Evolutionary conservation across 2,113 vertebrate species (phyloP).

Genomic region (Catharus minimus): DNA sequence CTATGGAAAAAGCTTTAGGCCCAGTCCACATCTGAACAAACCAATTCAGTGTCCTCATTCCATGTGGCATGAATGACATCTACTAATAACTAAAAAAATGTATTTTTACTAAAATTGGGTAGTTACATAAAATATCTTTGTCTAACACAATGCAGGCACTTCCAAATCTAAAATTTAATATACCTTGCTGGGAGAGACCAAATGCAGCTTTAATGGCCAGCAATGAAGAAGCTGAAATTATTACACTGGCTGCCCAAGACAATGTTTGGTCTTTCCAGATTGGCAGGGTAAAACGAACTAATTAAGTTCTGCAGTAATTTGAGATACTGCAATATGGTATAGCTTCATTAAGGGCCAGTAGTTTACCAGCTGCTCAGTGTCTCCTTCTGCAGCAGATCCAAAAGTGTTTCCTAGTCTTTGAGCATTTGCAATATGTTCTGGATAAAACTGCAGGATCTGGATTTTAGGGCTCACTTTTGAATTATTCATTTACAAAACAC

Average conservation of each 20-base stretch:
- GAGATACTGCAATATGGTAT: constrained; percentile 33
- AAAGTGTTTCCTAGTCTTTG: not conserved
- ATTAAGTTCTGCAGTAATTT: constrained; percentile 58
- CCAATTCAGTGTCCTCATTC: not conserved
- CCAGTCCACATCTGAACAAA: not conserved
- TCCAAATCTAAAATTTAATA: not conserved
- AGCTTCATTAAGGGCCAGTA: constrained; percentile 54
- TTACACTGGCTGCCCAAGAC: constrained; percentile 25
- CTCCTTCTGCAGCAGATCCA: constrained; percentile 21
- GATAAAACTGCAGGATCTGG: constrained; percentile 51
- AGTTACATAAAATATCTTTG: not conserved
- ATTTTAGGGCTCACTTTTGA: constrained; percentile 41
- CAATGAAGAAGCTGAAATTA: constrained; percentile 6
- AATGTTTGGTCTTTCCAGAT: constrained; percentile 22
- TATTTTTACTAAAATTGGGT: not conserved
- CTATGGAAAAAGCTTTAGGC: not conserved
- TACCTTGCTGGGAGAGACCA: not conserved
- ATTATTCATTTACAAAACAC: constrained; percentile 36
- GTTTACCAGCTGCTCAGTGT: constrained; percentile 66
- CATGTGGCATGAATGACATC: accelerated
- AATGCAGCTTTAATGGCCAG: not conserved
- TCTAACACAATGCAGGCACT: not conserved
- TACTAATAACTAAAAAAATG: not conserved
- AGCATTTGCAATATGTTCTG: constrained; percentile 61
- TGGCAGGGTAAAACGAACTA: constrained; percentile 49